A percentile compares a stretch with the other conserved stretches of the same genome.
Evolutionary conservation across 1,140 invertebrate species (phyloP).

Genomic region (Ceratosolen fusciceps): DNA sequence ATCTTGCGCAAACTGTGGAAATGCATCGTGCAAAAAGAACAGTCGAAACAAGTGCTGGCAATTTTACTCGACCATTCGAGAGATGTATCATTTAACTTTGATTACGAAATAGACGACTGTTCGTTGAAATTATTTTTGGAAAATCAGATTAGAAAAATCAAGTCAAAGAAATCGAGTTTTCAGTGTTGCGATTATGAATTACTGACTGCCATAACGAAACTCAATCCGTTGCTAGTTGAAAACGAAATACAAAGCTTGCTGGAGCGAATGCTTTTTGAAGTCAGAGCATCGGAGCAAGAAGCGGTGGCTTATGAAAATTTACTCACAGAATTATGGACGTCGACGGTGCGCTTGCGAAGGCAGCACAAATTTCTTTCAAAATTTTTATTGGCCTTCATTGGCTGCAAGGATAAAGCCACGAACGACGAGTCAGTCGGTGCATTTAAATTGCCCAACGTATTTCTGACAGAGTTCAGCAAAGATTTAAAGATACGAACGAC

Average conservation of each 20-base stretch:
- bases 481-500: slow-evolving; percentile 40
- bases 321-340: slow-evolving; percentile 52
- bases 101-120: slow-evolving; percentile 55
- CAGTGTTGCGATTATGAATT: slow-evolving; percentile 54
- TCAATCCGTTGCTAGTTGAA: slow-evolving; percentile 65
- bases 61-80: slow-evolving; percentile 51
- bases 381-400: slow-evolving; percentile 48
- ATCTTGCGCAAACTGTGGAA: slow-evolving; percentile 59
- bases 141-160: slow-evolving; percentile 55
- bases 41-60: slow-evolving; percentile 53
- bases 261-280: slow-evolving; percentile 54
- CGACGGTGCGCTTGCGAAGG: slow-evolving; percentile 51
- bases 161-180: slow-evolving; percentile 47
- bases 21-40: slow-evolving; percentile 47
- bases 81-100: slow-evolving; percentile 58
- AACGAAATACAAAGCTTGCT: slow-evolving; percentile 56
- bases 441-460: slow-evolving; percentile 37
- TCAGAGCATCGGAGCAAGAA: slow-evolving; percentile 43
- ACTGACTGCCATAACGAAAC: slow-evolving; percentile 54
- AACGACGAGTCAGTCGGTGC: not conserved
- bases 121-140: slow-evolving; percentile 58
- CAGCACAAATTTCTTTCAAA: slow-evolving; percentile 56
- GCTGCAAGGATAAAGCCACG: slow-evolving; percentile 33
- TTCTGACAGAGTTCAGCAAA: slow-evolving; percentile 29
- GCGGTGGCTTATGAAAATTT: slow-evolving; percentile 52